Percentiles rank a stretch among this genome's conserved stretches.
These are phyloP conservation scores for Rhea americana DNA, from an alignment of 2,113 vertebrate genomes.

Conservation along the genomic window DNA sequence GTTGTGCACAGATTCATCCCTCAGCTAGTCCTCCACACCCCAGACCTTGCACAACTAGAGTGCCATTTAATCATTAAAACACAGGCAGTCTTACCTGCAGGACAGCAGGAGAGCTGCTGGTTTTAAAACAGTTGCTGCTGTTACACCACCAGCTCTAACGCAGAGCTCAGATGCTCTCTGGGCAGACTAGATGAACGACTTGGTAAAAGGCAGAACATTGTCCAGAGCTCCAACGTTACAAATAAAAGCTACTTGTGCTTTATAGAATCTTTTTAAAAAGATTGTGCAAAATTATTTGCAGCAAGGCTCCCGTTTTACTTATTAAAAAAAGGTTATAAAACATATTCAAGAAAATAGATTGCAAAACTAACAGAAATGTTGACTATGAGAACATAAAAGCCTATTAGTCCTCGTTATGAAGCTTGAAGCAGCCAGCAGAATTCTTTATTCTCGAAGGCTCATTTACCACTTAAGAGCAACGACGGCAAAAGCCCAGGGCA, in stretches of 20 bases:
- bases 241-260: neutral
- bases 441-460: neutral
- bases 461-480: neutral
- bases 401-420: neutral
- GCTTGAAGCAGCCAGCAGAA: neutral
- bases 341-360: neutral
- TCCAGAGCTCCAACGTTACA: rapidly evolving
- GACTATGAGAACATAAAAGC: neutral
- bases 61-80: rapidly evolving
- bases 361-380: neutral
- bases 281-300: neutral
- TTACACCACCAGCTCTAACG: neutral
- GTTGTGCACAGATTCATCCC: neutral
- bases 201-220: neutral
- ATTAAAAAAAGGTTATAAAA: neutral
- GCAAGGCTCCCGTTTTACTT: neutral
- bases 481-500: neutral
- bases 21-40: neutral
- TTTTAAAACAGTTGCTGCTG: neutral
- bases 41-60: neutral
- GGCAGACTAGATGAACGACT: neutral
- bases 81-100: neutral
- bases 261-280: neutral
- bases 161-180: neutral
- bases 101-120: neutral